Base-by-base conservation (phyloP, 1,140 invertebrate species). In the Drosophila grimshawi region DNA sequence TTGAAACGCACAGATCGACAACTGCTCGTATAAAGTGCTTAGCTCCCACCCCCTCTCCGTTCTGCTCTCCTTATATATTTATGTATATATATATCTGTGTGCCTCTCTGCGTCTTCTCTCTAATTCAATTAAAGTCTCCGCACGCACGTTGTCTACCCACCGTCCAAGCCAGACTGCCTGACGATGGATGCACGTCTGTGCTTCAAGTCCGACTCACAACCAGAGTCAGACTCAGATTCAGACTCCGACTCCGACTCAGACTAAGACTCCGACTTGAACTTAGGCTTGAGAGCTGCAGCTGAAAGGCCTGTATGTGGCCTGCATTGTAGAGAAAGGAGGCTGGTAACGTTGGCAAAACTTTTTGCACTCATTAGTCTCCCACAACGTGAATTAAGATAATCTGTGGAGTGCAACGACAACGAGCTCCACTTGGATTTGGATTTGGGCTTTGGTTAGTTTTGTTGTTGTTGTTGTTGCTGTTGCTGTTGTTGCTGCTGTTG, bases 381-480 rank as follows among this genome's bases (percentile, higher is more conserved):
- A 91, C 90, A 91, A 91, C 90, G 90, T 91, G 90, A 91, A 91
- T 91, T 91, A 91, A 91, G 90, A 91, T 91, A 91, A 91, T 91
- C 90, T 91, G 39, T 43, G 63, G 41, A 37, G 56, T 49, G 67
- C 72, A 55, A 77, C 78, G 63, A 59, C 67, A 73, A 75, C 76
- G 78, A 69, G 43, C 49, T 67, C 46, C 39, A 67, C 46, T 56
- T 52, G 63, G 41, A 55, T 60, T 62, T 49, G 63, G 53, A 75
- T 61, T 33, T 43, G 43, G 65, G 65, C 51, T 48, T 49, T 51
- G 33, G 55, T 60, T 49, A 2, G 6, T 45, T 19, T 59, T 35
- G 41, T 55, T 37, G 6, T 35, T 30, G 33, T 39, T 29, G n/a
- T 33, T 45, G 29, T 27, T 51, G 61, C 2, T 4, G 37, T 48